Conservation (phyloP, 92 coral and sea anemone species). For the Zoanthus sansibaricus region DNA sequence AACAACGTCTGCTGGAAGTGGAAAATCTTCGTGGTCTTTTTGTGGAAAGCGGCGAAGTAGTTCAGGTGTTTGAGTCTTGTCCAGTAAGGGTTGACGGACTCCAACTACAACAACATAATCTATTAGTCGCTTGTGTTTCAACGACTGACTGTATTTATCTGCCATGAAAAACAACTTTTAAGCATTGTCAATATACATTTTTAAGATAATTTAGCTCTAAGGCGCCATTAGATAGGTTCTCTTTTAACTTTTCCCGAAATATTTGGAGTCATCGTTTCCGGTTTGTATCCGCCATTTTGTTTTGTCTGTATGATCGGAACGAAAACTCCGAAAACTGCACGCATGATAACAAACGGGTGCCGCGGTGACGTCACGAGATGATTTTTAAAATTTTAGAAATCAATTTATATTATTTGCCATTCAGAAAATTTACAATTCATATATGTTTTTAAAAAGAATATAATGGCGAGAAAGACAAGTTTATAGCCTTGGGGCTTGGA, state of each 20-base stretch:
- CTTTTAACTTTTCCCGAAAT: neutral
- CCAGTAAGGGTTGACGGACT: conserved; percentile 93
- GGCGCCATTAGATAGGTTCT: neutral
- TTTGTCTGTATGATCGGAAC: conserved; percentile 31
- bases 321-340: conserved; percentile 23
- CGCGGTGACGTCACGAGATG: conserved; percentile 32
- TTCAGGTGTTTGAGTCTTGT: conserved; percentile 92
- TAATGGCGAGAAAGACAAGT: no score
- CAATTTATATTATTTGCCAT: no score
- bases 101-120: conserved; percentile 99
- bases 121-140: conserved; percentile 73
- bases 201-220: neutral
- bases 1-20: conserved; percentile 95
- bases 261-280: neutral
- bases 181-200: conserved; percentile 33
- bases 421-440: no score
- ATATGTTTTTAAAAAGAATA: no score
- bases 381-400: neutral
- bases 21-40: conserved; percentile 91
- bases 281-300: conserved; percentile 45
- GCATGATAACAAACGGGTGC: conserved; percentile 32
- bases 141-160: conserved; percentile 54
- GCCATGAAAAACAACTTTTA: conserved; percentile 47
- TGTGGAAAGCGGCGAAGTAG: conserved; percentile 91
- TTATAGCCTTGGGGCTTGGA: no score